A percentile compares a stretch with the other conserved stretches of the same genome.
Evolutionary conservation across 2,113 vertebrate genomes (phyloP).

Genomic region (Sitta europaea): DNA sequence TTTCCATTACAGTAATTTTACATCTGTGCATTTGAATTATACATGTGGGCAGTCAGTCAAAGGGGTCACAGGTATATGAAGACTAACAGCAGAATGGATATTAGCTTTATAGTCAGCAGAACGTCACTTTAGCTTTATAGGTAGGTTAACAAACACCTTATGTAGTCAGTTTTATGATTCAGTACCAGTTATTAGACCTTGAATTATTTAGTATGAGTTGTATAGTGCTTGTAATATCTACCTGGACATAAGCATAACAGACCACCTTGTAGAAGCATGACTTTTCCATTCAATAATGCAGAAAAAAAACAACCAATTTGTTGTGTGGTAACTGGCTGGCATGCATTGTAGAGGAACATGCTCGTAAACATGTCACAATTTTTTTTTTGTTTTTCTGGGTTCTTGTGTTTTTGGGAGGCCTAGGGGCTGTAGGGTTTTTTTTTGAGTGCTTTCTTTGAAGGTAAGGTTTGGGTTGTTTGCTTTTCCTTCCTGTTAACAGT

Average conservation of each 20-base stretch:
- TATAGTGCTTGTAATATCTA: not conserved
- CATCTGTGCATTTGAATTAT: not conserved
- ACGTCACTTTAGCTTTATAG: not conserved
- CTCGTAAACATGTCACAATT: not conserved
- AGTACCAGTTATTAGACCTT: not conserved
- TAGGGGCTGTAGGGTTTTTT: accelerated
- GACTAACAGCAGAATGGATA: not conserved
- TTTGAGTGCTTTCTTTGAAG: not conserved
- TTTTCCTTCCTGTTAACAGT: not conserved
- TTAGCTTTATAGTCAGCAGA: not conserved
- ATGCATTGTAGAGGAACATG: not conserved
- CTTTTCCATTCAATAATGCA: not conserved
- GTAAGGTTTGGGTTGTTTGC: accelerated
- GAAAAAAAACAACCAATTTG: not conserved
- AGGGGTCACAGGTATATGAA: not conserved
- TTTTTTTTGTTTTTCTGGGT: not conserved
- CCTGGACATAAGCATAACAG: not conserved
- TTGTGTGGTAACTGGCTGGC: not conserved
- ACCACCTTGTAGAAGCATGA: not conserved
- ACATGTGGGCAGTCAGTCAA: not conserved
- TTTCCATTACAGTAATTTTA: not conserved
- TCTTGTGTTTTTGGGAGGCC: not conserved
- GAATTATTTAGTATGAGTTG: not conserved
- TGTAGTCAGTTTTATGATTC: not conserved
- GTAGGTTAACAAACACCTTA: not conserved